Evolutionary conservation across 2,113 vertebrate genomes (phyloP).

Genomic region (Nannobrachium achirus): DNA sequence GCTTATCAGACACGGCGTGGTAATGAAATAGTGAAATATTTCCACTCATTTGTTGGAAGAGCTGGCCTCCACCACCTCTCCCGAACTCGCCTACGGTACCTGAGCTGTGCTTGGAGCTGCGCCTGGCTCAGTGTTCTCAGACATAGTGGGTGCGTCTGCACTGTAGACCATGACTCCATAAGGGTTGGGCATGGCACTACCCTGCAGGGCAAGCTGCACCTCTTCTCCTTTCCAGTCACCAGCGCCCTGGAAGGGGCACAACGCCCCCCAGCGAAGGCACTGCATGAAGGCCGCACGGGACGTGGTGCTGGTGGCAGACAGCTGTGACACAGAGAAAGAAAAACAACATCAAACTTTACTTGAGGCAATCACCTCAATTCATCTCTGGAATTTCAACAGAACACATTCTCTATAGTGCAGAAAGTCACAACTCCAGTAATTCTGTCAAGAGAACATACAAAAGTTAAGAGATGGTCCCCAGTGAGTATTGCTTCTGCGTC

Average conservation of each 20-base stretch:
- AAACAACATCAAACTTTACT: neutral
- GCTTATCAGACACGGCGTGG: neutral
- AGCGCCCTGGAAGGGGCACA: slow-evolving; percentile 74
- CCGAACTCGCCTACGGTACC: neutral
- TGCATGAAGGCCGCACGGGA: slow-evolving; percentile 81
- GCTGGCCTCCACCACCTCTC: slow-evolving; percentile 1
- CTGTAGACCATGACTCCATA: slow-evolving; percentile 83
- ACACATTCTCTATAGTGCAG: too few relatives aligned
- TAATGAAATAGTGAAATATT: neutral
- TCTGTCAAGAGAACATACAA: too few relatives aligned
- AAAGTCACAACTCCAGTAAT: too few relatives aligned
- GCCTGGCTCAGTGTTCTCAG: slow-evolving; percentile 70
- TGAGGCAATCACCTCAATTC: too few relatives aligned
- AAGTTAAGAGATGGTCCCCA: too few relatives aligned
- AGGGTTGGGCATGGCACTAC: slow-evolving; percentile 80
- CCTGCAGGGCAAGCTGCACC: slow-evolving; percentile 82
- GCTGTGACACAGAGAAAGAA: slow-evolving; percentile 61
- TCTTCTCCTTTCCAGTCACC: slow-evolving; percentile 45
- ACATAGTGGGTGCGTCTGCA: slow-evolving; percentile 47
- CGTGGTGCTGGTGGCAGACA: slow-evolving; percentile 52
- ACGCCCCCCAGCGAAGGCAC: slow-evolving; percentile 87
- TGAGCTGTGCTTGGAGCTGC: slow-evolving; percentile 24
- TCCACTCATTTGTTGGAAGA: neutral
- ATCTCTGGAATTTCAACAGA: too few relatives aligned
- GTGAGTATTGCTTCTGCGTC: neutral